These are phyloP conservation scores for Haliclona indistincta DNA, from an alignment of 37 sponge, comb jelly and placozoan genomes.

Conservation along the genomic window DNA sequence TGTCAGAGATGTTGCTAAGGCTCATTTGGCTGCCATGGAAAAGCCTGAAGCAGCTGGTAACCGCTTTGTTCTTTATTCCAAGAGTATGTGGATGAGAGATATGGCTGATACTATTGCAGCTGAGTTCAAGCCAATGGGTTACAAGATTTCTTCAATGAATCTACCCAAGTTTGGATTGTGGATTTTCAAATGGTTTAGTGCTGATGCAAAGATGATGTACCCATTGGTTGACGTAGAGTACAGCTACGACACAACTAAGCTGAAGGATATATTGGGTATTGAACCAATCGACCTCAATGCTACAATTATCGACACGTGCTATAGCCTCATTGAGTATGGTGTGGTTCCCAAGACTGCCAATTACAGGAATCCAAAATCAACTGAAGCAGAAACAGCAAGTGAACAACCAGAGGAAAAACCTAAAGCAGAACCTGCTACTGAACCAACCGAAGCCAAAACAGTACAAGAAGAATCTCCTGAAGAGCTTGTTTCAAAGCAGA, in stretches of 20 bases:
- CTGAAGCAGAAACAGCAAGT: background rate
- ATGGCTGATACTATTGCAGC: slow-evolving; percentile 36
- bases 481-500: background rate
- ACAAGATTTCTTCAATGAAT: slow-evolving; percentile 17
- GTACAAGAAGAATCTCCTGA: background rate
- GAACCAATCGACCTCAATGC: slow-evolving; percentile 25
- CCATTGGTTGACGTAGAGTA: slow-evolving; percentile 6
- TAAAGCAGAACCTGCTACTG: background rate
- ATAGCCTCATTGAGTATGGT: slow-evolving; percentile 61
- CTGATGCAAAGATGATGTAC: background rate
- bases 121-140: slow-evolving; percentile 67
- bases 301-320: slow-evolving; percentile 58
- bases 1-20: slow-evolving; percentile 71
- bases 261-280: slow-evolving; percentile 60
- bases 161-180: slow-evolving; percentile 10
- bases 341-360: slow-evolving; percentile 33
- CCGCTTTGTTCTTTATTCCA: slow-evolving; percentile 17
- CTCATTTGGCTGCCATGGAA: slow-evolving; percentile 62
- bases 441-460: background rate
- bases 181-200: background rate
- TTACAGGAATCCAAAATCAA: slow-evolving; percentile 7
- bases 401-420: background rate
- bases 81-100: slow-evolving; percentile 29
- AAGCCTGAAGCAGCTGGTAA: slow-evolving; percentile 40
- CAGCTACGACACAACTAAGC: slow-evolving; percentile 19